A percentile compares a stretch with the other conserved stretches of the same genome.
Conservation (phyloP, 2,797 vertebrate genomes). For the Betta splendens region DNA sequence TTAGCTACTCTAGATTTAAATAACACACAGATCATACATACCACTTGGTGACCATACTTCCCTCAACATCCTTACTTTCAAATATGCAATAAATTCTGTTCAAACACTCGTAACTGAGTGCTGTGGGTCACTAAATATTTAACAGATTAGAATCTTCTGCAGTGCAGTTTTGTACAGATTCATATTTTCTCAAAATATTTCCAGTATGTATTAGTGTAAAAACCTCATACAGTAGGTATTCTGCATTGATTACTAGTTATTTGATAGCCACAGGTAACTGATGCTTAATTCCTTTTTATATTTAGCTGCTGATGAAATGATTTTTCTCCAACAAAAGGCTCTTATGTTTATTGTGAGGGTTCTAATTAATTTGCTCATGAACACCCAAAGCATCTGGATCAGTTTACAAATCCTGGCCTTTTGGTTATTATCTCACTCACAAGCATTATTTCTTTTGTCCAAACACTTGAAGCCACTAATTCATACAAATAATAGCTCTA, state of each 20-base stretch:
- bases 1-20: conserved; percentile 17
- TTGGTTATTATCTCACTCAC: conserved; percentile 22
- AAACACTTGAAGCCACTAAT: not conserved
- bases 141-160: no score
- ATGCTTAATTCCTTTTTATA: conserved; percentile 1
- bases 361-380: not conserved
- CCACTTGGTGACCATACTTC: no score
- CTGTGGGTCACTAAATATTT: no score
- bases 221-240: not conserved
- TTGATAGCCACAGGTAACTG: not conserved
- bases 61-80: no score
- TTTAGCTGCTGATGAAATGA: not conserved
- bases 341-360: not conserved
- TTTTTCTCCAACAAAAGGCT: conserved; percentile 1
- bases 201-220: no score
- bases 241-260: not conserved
- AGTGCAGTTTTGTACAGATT: no score
- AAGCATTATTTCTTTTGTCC: not conserved
- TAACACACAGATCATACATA: conserved; percentile 20
- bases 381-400: not conserved
- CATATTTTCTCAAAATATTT: no score
- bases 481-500: conserved; percentile 7
- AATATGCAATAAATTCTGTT: no score
- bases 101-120: no score
- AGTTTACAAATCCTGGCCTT: not conserved